Percentiles rank a stretch among this genome's conserved stretches.
Evolutionary conservation across 2,113 vertebrate genomes (phyloP).

Genomic region (Cygnus atratus): DNA sequence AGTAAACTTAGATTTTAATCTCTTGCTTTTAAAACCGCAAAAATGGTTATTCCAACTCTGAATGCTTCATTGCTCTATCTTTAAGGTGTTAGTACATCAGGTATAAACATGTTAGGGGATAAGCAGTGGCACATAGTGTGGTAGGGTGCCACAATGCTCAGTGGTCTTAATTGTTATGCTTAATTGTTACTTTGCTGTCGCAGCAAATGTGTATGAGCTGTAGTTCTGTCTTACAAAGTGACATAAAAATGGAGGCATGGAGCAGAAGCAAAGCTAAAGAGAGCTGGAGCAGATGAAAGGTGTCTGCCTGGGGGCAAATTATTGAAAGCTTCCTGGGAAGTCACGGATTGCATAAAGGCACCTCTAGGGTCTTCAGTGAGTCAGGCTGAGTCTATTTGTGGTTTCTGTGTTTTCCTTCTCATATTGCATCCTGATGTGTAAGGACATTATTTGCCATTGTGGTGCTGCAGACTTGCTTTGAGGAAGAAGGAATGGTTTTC

Average conservation of each 20-base stretch:
- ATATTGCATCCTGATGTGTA: background rate
- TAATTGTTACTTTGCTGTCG: background rate
- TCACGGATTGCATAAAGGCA: background rate
- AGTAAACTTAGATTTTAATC: slow-evolving; percentile 32
- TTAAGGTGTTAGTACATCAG: background rate
- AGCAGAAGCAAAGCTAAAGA: background rate
- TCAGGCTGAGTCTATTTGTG: background rate
- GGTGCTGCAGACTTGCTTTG: background rate
- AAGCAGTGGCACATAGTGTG: background rate
- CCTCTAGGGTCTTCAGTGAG: background rate
- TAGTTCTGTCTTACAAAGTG: background rate
- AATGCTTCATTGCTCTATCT: background rate
- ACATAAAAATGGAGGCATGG: background rate
- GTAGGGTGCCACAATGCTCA: background rate
- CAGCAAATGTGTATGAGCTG: background rate
- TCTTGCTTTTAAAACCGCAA: background rate
- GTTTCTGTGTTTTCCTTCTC: background rate
- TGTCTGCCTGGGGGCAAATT: background rate
- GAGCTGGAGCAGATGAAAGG: background rate
- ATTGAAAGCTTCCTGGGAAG: background rate
- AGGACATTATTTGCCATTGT: background rate
- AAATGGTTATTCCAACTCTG: background rate
- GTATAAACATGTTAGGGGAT: background rate
- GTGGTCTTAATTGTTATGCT: background rate
- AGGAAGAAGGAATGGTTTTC: background rate